Evolutionary conservation across 2,113 vertebrate species (phyloP).

Genomic region (Agapornis roseicollis): DNA sequence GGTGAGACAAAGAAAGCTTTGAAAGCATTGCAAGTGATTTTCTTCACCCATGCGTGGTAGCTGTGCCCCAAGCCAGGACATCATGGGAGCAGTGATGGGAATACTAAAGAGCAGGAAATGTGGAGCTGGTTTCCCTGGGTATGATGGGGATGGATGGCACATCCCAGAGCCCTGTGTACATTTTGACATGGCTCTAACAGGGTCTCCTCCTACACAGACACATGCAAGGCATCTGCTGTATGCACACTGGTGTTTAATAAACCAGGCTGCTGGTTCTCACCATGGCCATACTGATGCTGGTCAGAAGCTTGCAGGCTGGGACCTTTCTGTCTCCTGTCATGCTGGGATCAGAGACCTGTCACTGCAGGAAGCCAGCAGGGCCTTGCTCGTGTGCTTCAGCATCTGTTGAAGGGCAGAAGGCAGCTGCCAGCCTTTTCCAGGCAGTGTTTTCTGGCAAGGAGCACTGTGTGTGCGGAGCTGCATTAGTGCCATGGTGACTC

Average conservation of each 20-base stretch:
- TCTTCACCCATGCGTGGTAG: background rate
- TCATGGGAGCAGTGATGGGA: background rate
- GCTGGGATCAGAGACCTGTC: background rate
- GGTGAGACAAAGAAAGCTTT: background rate
- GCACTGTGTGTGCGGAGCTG: background rate
- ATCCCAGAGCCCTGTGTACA: rapidly evolving
- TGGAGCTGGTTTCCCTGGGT: background rate
- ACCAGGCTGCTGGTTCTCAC: background rate
- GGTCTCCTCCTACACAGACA: background rate
- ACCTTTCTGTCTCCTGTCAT: background rate
- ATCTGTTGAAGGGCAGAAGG: background rate
- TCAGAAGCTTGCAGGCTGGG: background rate
- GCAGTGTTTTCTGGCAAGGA: background rate
- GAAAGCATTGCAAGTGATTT: background rate
- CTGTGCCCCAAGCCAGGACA: background rate
- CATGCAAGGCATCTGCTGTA: background rate
- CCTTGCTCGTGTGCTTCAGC: background rate
- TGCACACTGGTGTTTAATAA: background rate
- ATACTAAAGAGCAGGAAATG: background rate
- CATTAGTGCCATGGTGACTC: rapidly evolving
- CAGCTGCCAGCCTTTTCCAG: background rate
- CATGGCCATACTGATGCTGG: rapidly evolving
- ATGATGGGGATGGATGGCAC: rapidly evolving
- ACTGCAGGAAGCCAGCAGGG: background rate
- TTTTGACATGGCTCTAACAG: background rate